Base-by-base conservation (phyloP, 1,140 invertebrate species). In the Brachystomella parvula region DNA sequence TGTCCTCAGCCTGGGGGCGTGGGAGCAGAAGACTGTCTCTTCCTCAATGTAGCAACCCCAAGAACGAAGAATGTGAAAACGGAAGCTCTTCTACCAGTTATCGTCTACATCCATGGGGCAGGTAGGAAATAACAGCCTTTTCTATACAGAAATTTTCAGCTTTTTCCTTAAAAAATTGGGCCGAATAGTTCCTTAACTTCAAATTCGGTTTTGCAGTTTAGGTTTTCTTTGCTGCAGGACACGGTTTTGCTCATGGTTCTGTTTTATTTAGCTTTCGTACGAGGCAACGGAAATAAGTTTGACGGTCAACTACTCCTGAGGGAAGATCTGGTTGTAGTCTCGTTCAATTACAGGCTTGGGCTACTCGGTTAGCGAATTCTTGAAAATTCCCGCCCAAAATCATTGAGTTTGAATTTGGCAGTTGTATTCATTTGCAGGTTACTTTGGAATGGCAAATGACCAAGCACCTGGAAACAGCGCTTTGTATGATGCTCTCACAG, bases 41-140 rank as follows among this genome's bases (percentile, higher is more conserved):
- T 39, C 6, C 6, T 65, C 21, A 65, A 65, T 26, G 58, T 65
- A 19, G 32, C 24, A 9, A 65, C 63, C 2, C 49, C 63, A 28
- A 57, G 58, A 3, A 29, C 49, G 19, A 3, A 21, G 24, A 3
- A 29, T 19, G 29, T 26, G 9, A 19, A 39, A 6, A n/a, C 9
- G 2, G 3, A 19, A 35, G 32, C 33, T 26, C 32, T 65, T 3
- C 39, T 21, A 6, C 63, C 63, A 17, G 63, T 65, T 12, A 59
- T 65, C 32, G 12, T 65, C 6, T 65, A 58, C 29, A 32, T 58
- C 9, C 63, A 65, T 59, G 63, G 63, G 2, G 63, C 24, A 12
- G 60, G 60, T 47, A 12, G n/a, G n/a, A n/a, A n/a, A n/a, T n/a
- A n/a, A n/a, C n/a, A 39, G 35, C 35, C 35, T 6, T 6, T 39